Evolutionary conservation across 2,113 vertebrate genomes (phyloP), one percentile per base, ranked within the genome.

Genomic region (Ifrita kowaldi): DNA sequence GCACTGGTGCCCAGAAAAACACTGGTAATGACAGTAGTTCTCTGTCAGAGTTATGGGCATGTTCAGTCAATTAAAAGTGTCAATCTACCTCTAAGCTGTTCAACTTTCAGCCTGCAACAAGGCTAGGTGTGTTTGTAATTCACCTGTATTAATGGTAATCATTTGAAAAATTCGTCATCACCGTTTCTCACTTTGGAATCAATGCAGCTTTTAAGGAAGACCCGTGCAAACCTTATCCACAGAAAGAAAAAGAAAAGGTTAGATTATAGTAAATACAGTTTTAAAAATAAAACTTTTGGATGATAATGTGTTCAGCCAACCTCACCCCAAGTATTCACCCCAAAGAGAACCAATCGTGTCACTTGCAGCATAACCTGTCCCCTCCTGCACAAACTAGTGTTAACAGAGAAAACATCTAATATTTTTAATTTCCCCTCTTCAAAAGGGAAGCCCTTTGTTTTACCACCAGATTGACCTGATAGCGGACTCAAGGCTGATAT

Each of bases 261-360:
- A 59, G 17, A n/a, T 76, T 49, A 8, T 15, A 39, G 41, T 17
- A 86, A 75, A 46, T 35, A 19, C 1, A 3, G 8, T 35, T 83
- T 53, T 86, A 22, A 77, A 94, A 76, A 64, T 3, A 47, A 74
- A 35, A 26, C 37, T 60, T 56, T 76, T 37, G 49, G 33, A 20
- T 79, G n/a, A 26, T 67, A 37, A 33, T 19, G 6, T 17, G 4
- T 16, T 16, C 53, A 49, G 44, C 28, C 64, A 62, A 73, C 13
- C 22, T 84, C 56, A 55, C 30, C 59, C 59, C 82, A 83, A 2
- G 47, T 39, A 89, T 9, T 82, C 39, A 82, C 32, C 44, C 56
- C 59, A 75, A 81, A 64, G 21, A 57, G 33, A 82, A 41, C 9
- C 32, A 63, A 0, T 78, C 0, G 0, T 55, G 28, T 44, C 7